phyloP scores from a whole-genome alignment of 2,888 invertebrate species.

The Nemotelus pantherinus region DNA sequence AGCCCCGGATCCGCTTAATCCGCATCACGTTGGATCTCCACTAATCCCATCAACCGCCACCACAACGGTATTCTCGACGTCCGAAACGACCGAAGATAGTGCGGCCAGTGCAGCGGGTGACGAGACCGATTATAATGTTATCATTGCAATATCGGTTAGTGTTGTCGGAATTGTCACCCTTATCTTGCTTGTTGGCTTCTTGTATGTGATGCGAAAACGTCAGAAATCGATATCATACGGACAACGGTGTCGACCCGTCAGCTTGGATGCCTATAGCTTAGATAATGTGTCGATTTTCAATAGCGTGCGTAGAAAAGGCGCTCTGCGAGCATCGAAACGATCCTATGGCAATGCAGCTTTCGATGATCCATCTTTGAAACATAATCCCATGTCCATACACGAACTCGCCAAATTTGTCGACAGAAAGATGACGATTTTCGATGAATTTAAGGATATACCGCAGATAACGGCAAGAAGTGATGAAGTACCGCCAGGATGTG shows the following conservation, averaged over 20 bases:
- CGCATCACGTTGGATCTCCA: not conserved
- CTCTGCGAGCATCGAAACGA: conserved; percentile 80
- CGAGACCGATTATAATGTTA: conserved; percentile 70
- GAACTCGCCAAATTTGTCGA: conserved; percentile 79
- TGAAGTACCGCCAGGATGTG: conserved; percentile 86
- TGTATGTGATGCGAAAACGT: conserved; percentile 83
- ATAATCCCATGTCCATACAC: conserved; percentile 76
- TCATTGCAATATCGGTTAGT: conserved; percentile 84
- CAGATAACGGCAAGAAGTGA: conserved; percentile 80
- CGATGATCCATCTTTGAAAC: conserved; percentile 83
- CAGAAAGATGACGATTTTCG: conserved; percentile 76
- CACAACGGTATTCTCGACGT: conserved; percentile 48
- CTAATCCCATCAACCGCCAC: conserved; percentile 43
- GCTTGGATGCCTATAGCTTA: conserved; percentile 87
- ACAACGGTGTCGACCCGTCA: conserved; percentile 87
- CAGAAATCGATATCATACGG: conserved; percentile 84
- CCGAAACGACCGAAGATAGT: conserved; percentile 49
- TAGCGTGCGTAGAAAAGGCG: conserved; percentile 80
- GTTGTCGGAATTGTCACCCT: conserved; percentile 82
- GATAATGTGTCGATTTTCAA: conserved; percentile 88
- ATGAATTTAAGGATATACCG: conserved; percentile 85
- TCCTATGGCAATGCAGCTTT: conserved; percentile 92
- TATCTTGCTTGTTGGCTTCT: conserved; percentile 76
- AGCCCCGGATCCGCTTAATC: not conserved
- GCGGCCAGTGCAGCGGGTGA: conserved; percentile 46